These are phyloP conservation scores for Pseudanteris insignis DNA, from an alignment of 2,888 invertebrate genomes.

Conservation along the genomic window DNA sequence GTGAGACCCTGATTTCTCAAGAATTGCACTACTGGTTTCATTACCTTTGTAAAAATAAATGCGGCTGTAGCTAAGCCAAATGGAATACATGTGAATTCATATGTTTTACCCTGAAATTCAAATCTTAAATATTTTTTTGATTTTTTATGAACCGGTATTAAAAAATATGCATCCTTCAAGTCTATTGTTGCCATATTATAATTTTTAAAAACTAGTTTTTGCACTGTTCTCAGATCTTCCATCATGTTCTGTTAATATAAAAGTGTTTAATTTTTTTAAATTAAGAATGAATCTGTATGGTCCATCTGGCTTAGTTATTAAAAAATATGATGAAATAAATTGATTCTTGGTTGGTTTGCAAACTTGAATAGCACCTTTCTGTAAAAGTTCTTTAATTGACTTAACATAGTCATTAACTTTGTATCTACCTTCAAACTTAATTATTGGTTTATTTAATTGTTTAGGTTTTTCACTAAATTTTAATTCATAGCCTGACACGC, in stretches of 20 bases:
- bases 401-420: not conserved
- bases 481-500: not conserved
- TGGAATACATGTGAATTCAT: conserved; percentile 41
- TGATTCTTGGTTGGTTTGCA: conserved; percentile 8
- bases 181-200: conserved; percentile 9
- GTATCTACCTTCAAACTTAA: not conserved
- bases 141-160: conserved; percentile 16
- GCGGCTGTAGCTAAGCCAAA: conserved; percentile 35
- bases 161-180: conserved; percentile 35
- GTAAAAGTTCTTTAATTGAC: conserved; percentile 2
- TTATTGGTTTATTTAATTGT: not conserved
- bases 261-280: conserved; percentile 15
- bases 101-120: conserved; percentile 19
- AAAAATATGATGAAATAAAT: conserved; percentile 19
- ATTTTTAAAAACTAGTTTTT: too few species aligned
- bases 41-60: conserved; percentile 28
- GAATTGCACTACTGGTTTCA: conserved; percentile 20
- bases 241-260: conserved; percentile 14
- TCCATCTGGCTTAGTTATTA: not conserved
- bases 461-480: not conserved
- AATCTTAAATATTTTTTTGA: conserved; percentile 43
- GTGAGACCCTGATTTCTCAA: conserved; percentile 10
- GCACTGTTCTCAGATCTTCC: conserved; percentile 18
- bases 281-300: not conserved
- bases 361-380: conserved; percentile 14